Base-by-base conservation (phyloP, 2,888 invertebrate genomes). In the Apeira syringaria region DNA sequence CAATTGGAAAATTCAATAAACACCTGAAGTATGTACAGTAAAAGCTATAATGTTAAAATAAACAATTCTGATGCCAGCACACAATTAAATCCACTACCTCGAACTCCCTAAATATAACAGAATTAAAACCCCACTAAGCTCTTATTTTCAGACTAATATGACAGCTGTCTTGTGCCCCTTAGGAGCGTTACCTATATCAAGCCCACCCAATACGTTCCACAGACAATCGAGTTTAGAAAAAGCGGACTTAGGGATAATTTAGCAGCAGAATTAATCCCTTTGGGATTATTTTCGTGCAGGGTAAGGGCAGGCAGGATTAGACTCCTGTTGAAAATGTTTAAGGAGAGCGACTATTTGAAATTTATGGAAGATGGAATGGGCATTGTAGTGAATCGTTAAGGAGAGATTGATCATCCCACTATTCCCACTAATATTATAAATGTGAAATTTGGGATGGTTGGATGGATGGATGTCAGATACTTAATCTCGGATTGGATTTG, bases 241-340 rank as follows among this genome's bases (percentile, higher is more conserved):
- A 61, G 53, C 53, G 47, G 47, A 39, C 43, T 56, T 42, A 42
- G 56, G 59, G 59, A 69, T 69, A 69, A 73, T 70, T 73, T 70
- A 65, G 66, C 37, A 51, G 58, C 44, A 60, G 61, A 68, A 68
- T 71, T 70, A 71, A 71, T 70, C 64, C 68, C 64, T 56, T 51
- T 30, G 59, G 71, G 68, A 71, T 64, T 69, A 67, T 69, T 61
- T 66, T 63, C 58, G 50, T 59, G 58, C 51, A 37, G 52, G 56
- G 49, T 38, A 43, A 45, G 45, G 46, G 43, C 44, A 38, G 39
- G 42, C 8, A 3, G 40, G 47, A 53, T 49, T 48, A 43, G 32
- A 33, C 37, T 36, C 44, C 26, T 30, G 45, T 34, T 39, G 35
- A 15, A 38, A 47, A 47, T 31, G 47, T 36, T 26, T 37, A 38